Conservation (phyloP, 2,888 invertebrate species). For the Volucella inanis region DNA sequence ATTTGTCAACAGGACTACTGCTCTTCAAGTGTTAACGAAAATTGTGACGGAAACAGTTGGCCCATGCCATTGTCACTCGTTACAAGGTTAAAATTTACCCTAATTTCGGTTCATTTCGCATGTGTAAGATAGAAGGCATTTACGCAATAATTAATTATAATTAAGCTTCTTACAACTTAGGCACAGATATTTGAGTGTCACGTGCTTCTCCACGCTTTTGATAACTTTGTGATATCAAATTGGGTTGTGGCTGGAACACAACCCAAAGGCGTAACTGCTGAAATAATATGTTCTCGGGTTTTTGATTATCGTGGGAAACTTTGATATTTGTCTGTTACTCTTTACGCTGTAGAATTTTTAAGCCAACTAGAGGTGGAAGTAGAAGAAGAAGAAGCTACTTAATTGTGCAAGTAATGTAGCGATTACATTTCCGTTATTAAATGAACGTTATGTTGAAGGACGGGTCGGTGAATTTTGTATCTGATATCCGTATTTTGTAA, state of each 20-base stretch:
- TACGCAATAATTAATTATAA: conserved; percentile 36
- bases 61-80: neutral
- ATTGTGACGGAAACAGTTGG: neutral
- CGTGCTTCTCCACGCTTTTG: neutral
- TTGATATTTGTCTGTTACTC: conserved; percentile 12
- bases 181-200: conserved; percentile 7
- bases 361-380: neutral
- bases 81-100: conserved; percentile 9
- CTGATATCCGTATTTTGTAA: neutral
- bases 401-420: neutral
- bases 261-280: conserved; percentile 1
- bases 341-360: neutral
- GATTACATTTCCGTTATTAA: neutral
- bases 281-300: conserved; percentile 10
- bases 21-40: neutral
- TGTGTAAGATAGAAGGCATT: conserved; percentile 1
- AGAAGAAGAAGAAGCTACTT: neutral
- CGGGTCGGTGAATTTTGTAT: neutral
- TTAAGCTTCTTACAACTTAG: conserved; percentile 37
- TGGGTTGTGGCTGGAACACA: neutral
- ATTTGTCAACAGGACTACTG: too few species aligned
- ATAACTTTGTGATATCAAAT: neutral
- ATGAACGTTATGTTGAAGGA: neutral
- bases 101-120: conserved; percentile 30
- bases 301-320: conserved; percentile 25